phyloP scores from a whole-genome alignment of 2,888 invertebrate species.

The Pseudoips prasinana region DNA sequence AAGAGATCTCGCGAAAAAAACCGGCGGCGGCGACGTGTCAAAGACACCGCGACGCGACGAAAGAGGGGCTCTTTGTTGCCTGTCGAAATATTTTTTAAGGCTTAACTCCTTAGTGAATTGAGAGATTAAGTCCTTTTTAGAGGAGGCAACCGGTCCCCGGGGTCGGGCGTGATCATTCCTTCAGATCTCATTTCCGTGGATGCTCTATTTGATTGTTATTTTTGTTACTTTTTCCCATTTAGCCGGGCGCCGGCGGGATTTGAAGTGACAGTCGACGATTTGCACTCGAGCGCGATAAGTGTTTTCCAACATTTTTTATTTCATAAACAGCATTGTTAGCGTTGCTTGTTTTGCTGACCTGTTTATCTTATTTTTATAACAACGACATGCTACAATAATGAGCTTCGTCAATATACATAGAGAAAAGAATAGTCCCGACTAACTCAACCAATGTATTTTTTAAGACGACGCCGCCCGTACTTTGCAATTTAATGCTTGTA shows the following conservation, averaged over 20 bases:
- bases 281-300: slow-evolving; percentile 79
- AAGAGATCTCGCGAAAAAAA: slow-evolving; percentile 78
- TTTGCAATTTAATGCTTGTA: too few species aligned
- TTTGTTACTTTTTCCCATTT: slow-evolving; percentile 76
- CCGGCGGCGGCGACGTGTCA: slow-evolving; percentile 77
- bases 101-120: slow-evolving; percentile 83
- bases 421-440: too few species aligned
- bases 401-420: too few species aligned
- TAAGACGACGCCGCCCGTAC: too few species aligned
- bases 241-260: slow-evolving; percentile 63
- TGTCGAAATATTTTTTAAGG: slow-evolving; percentile 80
- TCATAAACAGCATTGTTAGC: slow-evolving; percentile 73
- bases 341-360: slow-evolving; percentile 51
- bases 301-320: slow-evolving; percentile 71
- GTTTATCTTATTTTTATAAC: slow-evolving; percentile 38
- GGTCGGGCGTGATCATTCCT: slow-evolving; percentile 79
- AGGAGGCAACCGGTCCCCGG: slow-evolving; percentile 83
- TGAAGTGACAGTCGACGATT: slow-evolving; percentile 80
- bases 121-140: slow-evolving; percentile 83
- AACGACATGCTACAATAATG: too few species aligned
- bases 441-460: too few species aligned
- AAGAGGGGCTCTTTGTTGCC: slow-evolving; percentile 75
- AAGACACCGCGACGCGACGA: slow-evolving; percentile 74
- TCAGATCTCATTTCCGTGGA: slow-evolving; percentile 80
- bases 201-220: slow-evolving; percentile 81